Percentiles rank a stretch among this genome's conserved stretches.
Evolutionary conservation across 2,113 vertebrate genomes (phyloP).

Genomic region (Leucosticte australis): DNA sequence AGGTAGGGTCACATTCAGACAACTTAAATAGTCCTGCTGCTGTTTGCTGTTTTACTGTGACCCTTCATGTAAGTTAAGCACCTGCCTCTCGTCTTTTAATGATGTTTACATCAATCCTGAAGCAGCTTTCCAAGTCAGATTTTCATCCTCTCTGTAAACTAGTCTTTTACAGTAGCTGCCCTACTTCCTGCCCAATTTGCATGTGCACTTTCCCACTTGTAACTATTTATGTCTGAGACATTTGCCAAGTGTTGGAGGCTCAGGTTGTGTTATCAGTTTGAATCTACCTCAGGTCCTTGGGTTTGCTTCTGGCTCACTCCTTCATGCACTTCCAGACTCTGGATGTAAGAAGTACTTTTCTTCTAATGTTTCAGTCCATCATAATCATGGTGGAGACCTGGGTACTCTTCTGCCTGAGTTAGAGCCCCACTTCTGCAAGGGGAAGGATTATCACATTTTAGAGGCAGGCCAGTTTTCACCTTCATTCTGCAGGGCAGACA

Average conservation of each 20-base stretch:
- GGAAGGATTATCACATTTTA: not conserved
- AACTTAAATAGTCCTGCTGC: not conserved
- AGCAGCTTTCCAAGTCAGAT: not conserved
- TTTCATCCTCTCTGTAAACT: not conserved
- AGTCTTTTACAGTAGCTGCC: not conserved
- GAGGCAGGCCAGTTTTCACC: not conserved
- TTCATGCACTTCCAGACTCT: not conserved
- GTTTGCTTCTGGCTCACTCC: not conserved
- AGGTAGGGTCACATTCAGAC: not conserved
- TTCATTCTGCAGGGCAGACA: not conserved
- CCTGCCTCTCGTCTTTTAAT: not conserved
- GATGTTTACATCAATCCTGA: not conserved
- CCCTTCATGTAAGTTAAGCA: not conserved
- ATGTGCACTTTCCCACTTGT: not conserved
- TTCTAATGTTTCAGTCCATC: fast-evolving
- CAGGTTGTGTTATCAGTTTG: not conserved
- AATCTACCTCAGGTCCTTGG: not conserved
- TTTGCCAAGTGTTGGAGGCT: not conserved
- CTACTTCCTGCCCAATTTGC: not conserved
- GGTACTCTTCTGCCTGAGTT: not conserved
- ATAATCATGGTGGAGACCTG: fast-evolving
- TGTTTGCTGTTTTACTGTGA: not conserved
- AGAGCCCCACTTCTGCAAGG: not conserved
- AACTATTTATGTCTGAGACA: not conserved
- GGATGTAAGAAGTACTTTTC: not conserved